These are phyloP conservation scores for Lasioglossum leucozonium DNA, from an alignment of 2,888 invertebrate genomes.

Conservation along the genomic window DNA sequence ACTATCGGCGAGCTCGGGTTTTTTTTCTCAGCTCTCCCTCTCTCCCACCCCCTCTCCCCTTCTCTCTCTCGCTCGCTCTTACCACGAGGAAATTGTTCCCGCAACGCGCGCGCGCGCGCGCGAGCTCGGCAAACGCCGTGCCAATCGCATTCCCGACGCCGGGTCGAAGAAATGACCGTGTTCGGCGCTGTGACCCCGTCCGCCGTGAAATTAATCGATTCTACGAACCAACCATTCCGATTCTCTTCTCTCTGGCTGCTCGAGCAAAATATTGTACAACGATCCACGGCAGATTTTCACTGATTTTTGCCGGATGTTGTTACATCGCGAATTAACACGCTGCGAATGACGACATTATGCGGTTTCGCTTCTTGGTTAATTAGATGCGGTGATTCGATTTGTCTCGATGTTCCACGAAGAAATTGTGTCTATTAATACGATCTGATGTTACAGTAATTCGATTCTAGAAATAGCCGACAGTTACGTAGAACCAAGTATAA, in stretches of 20 bases:
- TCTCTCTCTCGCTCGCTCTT: not conserved
- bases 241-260: not conserved
- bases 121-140: constrained; percentile 72
- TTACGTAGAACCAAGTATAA: not conserved
- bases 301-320: not conserved
- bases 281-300: not conserved
- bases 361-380: not conserved
- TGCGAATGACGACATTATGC: not conserved
- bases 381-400: not conserved
- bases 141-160: constrained; percentile 73
- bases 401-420: not conserved
- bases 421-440: not conserved
- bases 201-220: not conserved
- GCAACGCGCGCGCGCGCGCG: constrained; percentile 57
- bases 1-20: constrained; percentile 67
- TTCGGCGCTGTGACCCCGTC: constrained; percentile 34
- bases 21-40: constrained; percentile 56
- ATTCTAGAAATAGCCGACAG: not conserved
- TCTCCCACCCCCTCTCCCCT: not conserved
- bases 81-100: constrained; percentile 74
- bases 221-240: not conserved
- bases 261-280: not conserved
- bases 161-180: constrained; percentile 43
- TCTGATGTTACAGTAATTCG: not conserved
- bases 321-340: not conserved